phyloP scores from a whole-genome alignment of 2,797 vertebrate species.

The Discoglossus pictus region DNA sequence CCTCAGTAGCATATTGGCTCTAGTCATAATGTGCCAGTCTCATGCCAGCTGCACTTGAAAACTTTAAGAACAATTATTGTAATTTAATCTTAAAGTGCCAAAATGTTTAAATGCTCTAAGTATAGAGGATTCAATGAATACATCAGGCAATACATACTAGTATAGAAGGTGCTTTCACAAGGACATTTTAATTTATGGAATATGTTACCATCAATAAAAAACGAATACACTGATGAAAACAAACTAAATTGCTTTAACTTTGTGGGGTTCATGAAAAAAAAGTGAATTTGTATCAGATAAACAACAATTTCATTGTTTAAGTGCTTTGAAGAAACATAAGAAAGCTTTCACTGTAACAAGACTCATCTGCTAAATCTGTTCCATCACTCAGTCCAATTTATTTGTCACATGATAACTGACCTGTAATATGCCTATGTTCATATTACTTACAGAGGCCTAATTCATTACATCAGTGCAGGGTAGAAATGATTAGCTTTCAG shows the following conservation, averaged over 20 bases:
- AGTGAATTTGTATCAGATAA: constrained; percentile 25
- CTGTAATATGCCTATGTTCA: constrained; percentile 17
- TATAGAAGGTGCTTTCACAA: too few species aligned
- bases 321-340: constrained; percentile 25
- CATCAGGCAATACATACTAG: too few species aligned
- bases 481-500: neutral
- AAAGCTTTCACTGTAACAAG: constrained; percentile 23
- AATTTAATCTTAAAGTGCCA: too few species aligned
- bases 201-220: constrained; percentile 15
- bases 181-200: too few species aligned
- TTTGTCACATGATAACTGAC: constrained; percentile 2
- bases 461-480: neutral
- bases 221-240: constrained; percentile 19
- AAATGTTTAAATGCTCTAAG: too few species aligned
- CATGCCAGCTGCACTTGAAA: too few species aligned
- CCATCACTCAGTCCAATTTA: neutral
- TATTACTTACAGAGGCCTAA: constrained; percentile 2
- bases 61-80: too few species aligned
- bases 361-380: constrained; percentile 31
- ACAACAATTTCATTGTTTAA: constrained; percentile 20
- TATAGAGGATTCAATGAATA: too few species aligned
- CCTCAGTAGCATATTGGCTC: too few species aligned
- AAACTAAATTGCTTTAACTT: constrained; percentile 19
- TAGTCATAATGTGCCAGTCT: too few species aligned
- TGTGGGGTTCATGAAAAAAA: constrained; percentile 24